Evolutionary conservation across 1,140 invertebrate species (phyloP).

Genomic region (Dufourea novaeangliae): DNA sequence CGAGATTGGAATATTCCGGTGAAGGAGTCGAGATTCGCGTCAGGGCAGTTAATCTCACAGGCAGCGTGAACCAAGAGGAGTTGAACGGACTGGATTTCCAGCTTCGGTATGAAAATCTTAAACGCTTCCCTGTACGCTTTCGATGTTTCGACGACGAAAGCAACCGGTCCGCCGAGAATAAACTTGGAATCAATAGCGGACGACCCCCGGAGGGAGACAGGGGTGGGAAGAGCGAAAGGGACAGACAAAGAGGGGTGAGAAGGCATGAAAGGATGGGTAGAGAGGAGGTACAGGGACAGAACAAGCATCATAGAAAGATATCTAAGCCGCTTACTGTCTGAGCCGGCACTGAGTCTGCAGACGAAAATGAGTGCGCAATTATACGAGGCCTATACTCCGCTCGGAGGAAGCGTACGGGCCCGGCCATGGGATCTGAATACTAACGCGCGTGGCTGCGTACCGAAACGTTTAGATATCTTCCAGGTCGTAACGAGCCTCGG

Average conservation of each 20-base stretch:
- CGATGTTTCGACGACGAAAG: constrained; percentile 71
- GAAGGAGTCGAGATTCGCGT: too few species aligned
- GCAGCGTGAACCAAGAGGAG: too few species aligned
- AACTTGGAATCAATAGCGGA: constrained; percentile 74
- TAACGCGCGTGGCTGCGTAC: background rate
- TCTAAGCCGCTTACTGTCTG: constrained; percentile 47
- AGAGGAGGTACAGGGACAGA: background rate
- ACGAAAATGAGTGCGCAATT: constrained; percentile 39
- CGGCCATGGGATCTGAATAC: background rate
- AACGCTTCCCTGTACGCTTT: constrained; percentile 30
- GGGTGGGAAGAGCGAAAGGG: constrained; percentile 7
- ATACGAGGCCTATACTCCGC: constrained; percentile 39
- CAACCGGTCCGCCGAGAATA: constrained; percentile 71
- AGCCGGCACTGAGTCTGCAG: constrained; percentile 27
- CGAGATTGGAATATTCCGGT: too few species aligned
- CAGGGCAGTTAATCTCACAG: too few species aligned
- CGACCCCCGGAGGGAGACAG: constrained; percentile 50
- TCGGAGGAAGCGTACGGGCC: background rate
- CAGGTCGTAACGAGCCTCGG: background rate
- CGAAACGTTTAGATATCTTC: background rate
- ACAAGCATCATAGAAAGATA: constrained; percentile 39
- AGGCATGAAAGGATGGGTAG: background rate
- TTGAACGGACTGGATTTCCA: background rate
- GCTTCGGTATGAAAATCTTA: constrained; percentile 8
- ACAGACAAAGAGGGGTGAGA: background rate